These are phyloP conservation scores for Anastrepha obliqua DNA, from an alignment of 1,140 invertebrate species.

Conservation along the genomic window DNA sequence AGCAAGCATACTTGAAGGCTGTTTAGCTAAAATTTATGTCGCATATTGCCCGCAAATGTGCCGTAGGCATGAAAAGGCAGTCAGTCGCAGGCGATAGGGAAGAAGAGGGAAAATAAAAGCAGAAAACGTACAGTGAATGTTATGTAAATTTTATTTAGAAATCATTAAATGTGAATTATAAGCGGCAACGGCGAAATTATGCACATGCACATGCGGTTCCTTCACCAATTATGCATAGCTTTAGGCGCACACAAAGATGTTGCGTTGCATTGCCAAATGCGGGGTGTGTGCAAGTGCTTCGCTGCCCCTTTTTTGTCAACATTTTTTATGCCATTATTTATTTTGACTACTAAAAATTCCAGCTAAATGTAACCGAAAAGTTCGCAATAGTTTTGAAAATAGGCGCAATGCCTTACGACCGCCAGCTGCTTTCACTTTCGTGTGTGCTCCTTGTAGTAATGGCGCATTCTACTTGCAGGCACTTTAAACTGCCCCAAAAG, in stretches of 20 bases:
- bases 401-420: neutral
- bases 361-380: neutral
- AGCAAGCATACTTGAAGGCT: slow-evolving; percentile 13
- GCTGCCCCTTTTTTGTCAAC: neutral
- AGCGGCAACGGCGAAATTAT: neutral
- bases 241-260: slow-evolving; percentile 14
- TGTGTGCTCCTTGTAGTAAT: neutral
- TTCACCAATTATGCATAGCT: slow-evolving; percentile 12
- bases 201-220: neutral
- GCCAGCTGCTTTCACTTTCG: slow-evolving; percentile 18
- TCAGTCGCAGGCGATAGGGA: neutral
- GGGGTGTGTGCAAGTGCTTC: neutral
- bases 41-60: slow-evolving; percentile 34
- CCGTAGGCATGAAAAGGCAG: slow-evolving; percentile 11
- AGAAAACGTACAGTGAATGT: neutral
- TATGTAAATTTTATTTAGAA: slow-evolving; percentile 49
- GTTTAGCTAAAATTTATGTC: slow-evolving; percentile 29
- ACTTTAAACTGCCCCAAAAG: neutral
- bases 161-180: slow-evolving; percentile 50
- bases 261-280: neutral
- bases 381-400: slow-evolving; percentile 7
- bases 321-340: neutral
- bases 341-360: neutral
- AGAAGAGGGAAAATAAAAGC: neutral
- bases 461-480: no score